These are phyloP conservation scores for Prietella phreatophila DNA, from an alignment of 2,113 vertebrate genomes.

Conservation along the genomic window DNA sequence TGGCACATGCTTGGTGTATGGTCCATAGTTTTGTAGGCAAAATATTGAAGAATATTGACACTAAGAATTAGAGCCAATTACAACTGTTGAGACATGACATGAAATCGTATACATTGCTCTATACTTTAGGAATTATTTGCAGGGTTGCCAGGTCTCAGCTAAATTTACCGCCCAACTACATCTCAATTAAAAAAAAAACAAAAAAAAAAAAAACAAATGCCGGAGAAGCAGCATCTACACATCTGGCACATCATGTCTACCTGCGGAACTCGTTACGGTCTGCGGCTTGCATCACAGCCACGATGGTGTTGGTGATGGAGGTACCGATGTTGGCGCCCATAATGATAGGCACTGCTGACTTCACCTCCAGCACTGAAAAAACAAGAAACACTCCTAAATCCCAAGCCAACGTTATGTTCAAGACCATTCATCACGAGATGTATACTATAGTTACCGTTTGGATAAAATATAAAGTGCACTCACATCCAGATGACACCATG, in stretches of 20 bases:
- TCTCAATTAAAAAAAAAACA: background rate
- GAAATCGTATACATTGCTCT: background rate
- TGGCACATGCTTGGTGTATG: background rate
- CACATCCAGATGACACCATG: constrained; percentile 94
- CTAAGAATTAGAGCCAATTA: background rate
- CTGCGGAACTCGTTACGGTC: constrained; percentile 93
- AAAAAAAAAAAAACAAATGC: too few species aligned
- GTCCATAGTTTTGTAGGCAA: background rate
- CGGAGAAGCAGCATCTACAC: background rate
- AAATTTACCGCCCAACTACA: background rate
- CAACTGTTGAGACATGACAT: background rate
- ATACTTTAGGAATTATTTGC: background rate
- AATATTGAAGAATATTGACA: background rate
- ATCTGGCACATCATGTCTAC: constrained; percentile 62
- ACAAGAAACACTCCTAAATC: background rate
- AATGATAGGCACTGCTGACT: constrained; percentile 86
- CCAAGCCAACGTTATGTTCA: too few species aligned
- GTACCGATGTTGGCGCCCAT: constrained; percentile 99
- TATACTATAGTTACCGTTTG: background rate
- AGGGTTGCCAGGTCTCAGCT: background rate
- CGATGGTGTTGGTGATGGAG: constrained; percentile 93
- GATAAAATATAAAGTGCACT: constrained; percentile 61
- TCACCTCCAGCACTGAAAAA: constrained; percentile 80
- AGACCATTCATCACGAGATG: background rate
- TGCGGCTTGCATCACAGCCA: constrained; percentile 92